These are phyloP conservation scores for Neria commutata DNA, from an alignment of 2,888 invertebrate species.

Conservation along the genomic window DNA sequence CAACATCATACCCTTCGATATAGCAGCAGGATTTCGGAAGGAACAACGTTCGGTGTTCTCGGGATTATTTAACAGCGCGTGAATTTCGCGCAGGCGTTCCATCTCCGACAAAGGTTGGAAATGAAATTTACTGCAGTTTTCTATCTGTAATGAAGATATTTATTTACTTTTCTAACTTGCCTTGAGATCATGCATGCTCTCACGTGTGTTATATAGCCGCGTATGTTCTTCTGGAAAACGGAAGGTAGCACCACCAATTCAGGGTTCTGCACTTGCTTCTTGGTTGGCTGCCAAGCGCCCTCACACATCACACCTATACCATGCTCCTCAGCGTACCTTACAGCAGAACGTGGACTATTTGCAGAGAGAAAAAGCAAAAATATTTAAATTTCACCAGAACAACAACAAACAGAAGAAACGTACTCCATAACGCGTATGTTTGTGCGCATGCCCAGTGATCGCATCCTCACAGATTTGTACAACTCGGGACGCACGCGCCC, in stretches of 20 bases:
- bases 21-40: constrained; percentile 43
- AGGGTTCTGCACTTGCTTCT: constrained; percentile 52
- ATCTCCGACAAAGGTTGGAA: constrained; percentile 53
- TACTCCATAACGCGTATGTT: constrained; percentile 55
- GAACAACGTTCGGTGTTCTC: constrained; percentile 40
- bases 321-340: constrained; percentile 61
- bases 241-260: constrained; percentile 68
- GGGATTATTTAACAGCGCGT: constrained; percentile 56
- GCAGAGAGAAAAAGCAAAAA: background rate
- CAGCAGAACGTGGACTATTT: constrained; percentile 63
- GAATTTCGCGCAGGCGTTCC: constrained; percentile 55
- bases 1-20: constrained; percentile 64
- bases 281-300: constrained; percentile 46
- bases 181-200: constrained; percentile 36
- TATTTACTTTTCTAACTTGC: background rate
- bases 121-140: constrained; percentile 56
- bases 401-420: constrained; percentile 25
- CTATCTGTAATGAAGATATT: constrained; percentile 40
- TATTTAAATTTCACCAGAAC: background rate
- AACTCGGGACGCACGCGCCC: constrained; percentile 73
- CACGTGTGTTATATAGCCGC: constrained; percentile 66
- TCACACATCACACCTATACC: constrained; percentile 48
- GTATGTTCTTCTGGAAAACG: constrained; percentile 64
- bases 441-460: constrained; percentile 62
- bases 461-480: constrained; percentile 75